phyloP scores from a whole-genome alignment of 1,140 invertebrate species.

The Brachionus sp. region DNA sequence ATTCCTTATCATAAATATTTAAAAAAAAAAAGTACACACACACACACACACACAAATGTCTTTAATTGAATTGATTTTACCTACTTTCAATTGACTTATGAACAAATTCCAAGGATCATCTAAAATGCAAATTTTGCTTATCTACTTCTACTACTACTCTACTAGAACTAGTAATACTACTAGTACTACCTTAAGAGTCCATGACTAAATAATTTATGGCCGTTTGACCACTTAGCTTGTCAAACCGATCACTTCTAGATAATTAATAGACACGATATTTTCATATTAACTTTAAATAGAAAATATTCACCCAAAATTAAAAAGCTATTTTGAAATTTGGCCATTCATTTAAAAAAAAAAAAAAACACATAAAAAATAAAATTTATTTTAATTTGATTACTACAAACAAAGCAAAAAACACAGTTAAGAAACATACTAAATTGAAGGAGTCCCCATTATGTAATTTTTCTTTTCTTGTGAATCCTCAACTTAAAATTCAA shows the following conservation, averaged over 20 bases:
- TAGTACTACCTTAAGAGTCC: constrained; percentile 1
- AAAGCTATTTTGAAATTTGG: background rate
- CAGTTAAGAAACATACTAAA: too few species aligned
- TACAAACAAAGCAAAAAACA: too few species aligned
- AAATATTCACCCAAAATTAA: background rate
- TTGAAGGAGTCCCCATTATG: too few species aligned
- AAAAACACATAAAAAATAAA: too few species aligned
- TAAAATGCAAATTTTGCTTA: constrained; percentile 18
- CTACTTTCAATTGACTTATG: background rate
- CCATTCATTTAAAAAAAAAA: too few species aligned
- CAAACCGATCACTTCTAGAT: constrained; percentile 2
- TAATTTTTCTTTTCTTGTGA: too few species aligned
- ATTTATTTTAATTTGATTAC: too few species aligned
- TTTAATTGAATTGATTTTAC: constrained; percentile 44
- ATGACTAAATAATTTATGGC: constrained; percentile 13
- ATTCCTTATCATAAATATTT: background rate
- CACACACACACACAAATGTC: background rate
- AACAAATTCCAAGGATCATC: constrained; percentile 17
- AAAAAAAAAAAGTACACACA: background rate
- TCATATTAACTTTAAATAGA: background rate
- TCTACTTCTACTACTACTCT: background rate
- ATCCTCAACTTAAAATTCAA: too few species aligned
- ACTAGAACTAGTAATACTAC: background rate
- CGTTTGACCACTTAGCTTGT: constrained; percentile 14
- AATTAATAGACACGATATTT: constrained; percentile 31